Evolutionary conservation across 2,113 vertebrate species (phyloP), one percentile per base, ranked within the genome.

Genomic region (Proterorhinus semilunaris): DNA sequence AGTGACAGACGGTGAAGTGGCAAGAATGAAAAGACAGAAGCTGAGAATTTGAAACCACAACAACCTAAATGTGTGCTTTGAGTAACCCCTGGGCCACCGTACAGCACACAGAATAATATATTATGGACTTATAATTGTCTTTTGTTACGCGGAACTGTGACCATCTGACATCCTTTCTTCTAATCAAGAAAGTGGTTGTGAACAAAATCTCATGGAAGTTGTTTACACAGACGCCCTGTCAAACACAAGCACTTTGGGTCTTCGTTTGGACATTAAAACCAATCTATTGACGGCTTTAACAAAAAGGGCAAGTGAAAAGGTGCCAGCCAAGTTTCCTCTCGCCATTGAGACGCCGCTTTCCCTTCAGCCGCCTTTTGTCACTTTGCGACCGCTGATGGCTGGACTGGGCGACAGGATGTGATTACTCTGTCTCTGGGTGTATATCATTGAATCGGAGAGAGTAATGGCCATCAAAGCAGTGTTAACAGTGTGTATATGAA

Each of bases 371-470:
- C 27, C 54, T 68, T 58, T 64, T 73, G 58, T 70, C 62, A 53
- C 51, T 47, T 69, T 46, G 61, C 65, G 59, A 73, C 72, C 70
- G 11, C 62, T 3, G 58, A 27, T 27, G 43, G 65, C 58, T 44
- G 44, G 17, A 51, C 61, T 66, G 6, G 8, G 48, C 72, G 78
- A 67, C 72, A 78, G 62, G 75, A 58, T 68, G 69, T 71, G 65
- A 78, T 78, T 75, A 78, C 9, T 13, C 55, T 68, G 77, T 74
- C 67, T 62, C 27, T 64, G 9, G 17, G 55, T 54, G 53, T 63
- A 57, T 58, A 49, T 66, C 47, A 51, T 54, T 46, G 21, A 57
- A 57, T 36, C 21, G 27, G 52, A 45, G 55, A 46, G 62, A 57
- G 58, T 58, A 66, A 69, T 36, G 69, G 16, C 58, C 49, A 54